A percentile compares a stretch with the other conserved stretches of the same genome.
Evolutionary conservation across 2,888 invertebrate species (phyloP).

Genomic region (Quadroppia sp.): DNA sequence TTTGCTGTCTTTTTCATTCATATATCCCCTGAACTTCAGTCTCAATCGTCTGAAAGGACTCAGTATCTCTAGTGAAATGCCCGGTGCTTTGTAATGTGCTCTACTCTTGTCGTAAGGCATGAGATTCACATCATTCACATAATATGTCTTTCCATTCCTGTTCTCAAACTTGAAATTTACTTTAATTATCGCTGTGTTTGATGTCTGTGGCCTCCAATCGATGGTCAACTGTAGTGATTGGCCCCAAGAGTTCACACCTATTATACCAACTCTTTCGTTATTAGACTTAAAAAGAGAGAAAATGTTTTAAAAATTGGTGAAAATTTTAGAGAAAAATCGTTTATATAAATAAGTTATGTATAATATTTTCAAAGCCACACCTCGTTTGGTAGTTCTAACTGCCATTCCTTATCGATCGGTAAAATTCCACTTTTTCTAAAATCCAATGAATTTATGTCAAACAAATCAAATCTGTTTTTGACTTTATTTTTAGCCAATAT

Average conservation of each 20-base stretch:
- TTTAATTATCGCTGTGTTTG: background rate
- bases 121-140: background rate
- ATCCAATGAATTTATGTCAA: too few species aligned
- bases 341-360: too few species aligned
- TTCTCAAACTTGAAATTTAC: constrained; percentile 11
- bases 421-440: too few species aligned
- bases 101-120: background rate
- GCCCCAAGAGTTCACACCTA: constrained; percentile 24
- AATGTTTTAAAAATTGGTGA: too few species aligned
- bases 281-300: too few species aligned
- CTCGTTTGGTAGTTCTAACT: too few species aligned
- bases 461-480: too few species aligned
- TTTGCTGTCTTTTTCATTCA: background rate
- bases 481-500: too few species aligned
- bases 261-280: background rate
- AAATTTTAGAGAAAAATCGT: too few species aligned
- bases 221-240: background rate
- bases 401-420: too few species aligned
- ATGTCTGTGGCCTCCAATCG: constrained; percentile 14
- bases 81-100: constrained; percentile 3
- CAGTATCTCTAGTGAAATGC: constrained; percentile 13
- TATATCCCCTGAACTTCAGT: constrained; percentile 34
- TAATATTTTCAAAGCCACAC: too few species aligned
- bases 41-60: constrained; percentile 20
- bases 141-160: background rate